Percentiles rank a stretch among this genome's conserved stretches.
These are phyloP conservation scores for Molorchus minor DNA, from an alignment of 2,888 invertebrate species.

Conservation along the genomic window DNA sequence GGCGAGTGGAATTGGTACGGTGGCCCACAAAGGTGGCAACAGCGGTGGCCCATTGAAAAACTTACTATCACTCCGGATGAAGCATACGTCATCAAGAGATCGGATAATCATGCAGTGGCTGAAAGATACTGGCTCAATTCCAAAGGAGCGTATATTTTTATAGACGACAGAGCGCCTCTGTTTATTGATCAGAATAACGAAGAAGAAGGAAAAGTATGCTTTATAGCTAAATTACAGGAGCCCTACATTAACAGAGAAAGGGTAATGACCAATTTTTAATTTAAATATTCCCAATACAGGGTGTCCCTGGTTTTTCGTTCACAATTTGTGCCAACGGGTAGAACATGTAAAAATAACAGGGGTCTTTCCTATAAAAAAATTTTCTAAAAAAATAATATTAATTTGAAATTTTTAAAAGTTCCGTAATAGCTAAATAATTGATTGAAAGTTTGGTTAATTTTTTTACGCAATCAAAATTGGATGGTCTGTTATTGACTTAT, in stretches of 20 bases:
- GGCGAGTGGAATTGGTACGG: neutral
- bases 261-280: too few species aligned
- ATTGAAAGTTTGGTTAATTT: too few species aligned
- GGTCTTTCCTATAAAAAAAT: too few species aligned
- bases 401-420: too few species aligned
- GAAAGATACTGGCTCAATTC: slow-evolving; percentile 74
- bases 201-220: slow-evolving; percentile 66
- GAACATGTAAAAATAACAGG: too few species aligned
- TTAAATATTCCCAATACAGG: too few species aligned
- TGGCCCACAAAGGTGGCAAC: neutral
- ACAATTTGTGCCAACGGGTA: too few species aligned
- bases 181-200: slow-evolving; percentile 73
- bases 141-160: slow-evolving; percentile 71
- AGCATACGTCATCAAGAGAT: neutral
- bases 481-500: too few species aligned
- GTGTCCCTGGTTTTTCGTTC: too few species aligned
- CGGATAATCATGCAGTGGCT: neutral
- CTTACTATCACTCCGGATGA: neutral
- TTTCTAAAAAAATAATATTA: too few species aligned
- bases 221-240: slow-evolving; percentile 66
- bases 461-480: too few species aligned
- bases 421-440: too few species aligned
- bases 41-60: neutral
- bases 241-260: slow-evolving; percentile 62
- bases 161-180: slow-evolving; percentile 71